Evolutionary conservation across 2,113 vertebrate species (phyloP).

Genomic region (Ceyx margarethae): DNA sequence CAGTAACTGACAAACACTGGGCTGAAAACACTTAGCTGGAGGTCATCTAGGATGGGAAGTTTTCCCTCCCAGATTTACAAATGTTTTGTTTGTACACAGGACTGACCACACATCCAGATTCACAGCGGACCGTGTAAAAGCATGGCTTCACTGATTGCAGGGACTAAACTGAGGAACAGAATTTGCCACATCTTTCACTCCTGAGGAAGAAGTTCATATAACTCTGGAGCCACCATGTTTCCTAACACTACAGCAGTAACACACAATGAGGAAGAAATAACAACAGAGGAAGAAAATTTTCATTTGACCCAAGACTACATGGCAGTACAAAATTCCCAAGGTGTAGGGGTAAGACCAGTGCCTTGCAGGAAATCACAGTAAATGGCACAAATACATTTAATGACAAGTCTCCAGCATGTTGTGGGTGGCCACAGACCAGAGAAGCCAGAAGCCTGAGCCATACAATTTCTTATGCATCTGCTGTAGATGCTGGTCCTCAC

Average conservation of each 20-base stretch:
- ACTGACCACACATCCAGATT: background rate
- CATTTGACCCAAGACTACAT: background rate
- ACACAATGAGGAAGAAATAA: background rate
- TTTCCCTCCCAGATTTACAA: background rate
- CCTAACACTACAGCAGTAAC: background rate
- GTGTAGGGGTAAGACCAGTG: background rate
- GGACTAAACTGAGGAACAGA: background rate
- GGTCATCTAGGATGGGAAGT: background rate
- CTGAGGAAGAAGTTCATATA: fast-evolving
- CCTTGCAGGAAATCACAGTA: background rate
- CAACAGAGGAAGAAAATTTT: background rate
- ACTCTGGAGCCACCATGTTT: background rate
- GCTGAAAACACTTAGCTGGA: background rate
- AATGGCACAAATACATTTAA: background rate
- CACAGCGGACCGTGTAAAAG: background rate
- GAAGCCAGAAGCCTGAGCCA: background rate
- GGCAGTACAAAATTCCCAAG: background rate
- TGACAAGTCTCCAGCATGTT: background rate
- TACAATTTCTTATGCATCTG: background rate
- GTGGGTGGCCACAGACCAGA: background rate
- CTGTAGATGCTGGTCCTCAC: background rate
- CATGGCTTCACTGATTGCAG: background rate
- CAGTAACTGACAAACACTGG: background rate
- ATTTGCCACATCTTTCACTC: background rate
- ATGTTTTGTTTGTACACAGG: background rate